phyloP scores from a whole-genome alignment of 2,113 vertebrate genomes.

The Empidonax alnorum region DNA sequence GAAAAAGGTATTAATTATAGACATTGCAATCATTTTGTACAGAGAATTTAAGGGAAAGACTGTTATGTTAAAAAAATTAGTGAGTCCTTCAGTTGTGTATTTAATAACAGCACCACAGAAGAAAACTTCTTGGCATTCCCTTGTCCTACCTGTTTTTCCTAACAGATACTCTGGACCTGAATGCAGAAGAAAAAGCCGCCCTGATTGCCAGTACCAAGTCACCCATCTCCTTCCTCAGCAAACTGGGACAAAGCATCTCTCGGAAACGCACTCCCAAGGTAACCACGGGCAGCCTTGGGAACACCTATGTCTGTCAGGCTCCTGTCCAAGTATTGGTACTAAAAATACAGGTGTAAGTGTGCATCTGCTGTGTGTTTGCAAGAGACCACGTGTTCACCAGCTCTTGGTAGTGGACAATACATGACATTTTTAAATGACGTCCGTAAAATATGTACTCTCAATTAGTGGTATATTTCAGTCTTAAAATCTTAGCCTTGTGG shows the following conservation, averaged over 20 bases:
- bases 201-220: constrained; percentile 92
- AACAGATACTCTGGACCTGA: constrained; percentile 87
- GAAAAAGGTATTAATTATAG: background rate
- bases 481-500: background rate
- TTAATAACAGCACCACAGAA: background rate
- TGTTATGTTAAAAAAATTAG: background rate
- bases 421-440: background rate
- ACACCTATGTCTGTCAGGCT: background rate
- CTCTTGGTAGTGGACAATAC: background rate
- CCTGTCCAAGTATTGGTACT: background rate
- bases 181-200: constrained; percentile 90
- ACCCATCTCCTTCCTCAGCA: constrained; percentile 97
- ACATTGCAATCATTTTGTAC: background rate
- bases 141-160: background rate
- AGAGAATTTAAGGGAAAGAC: background rate
- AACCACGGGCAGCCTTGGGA: background rate
- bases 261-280: constrained; percentile 96
- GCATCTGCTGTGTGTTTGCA: background rate
- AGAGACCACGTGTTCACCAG: background rate
- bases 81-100: background rate
- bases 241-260: constrained; percentile 95
- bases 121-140: background rate
- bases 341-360: background rate
- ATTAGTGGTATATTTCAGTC: background rate
- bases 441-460: background rate